A percentile compares a stretch with the other conserved stretches of the same genome.
Evolutionary conservation across 2,113 vertebrate genomes (phyloP).

Genomic region (Scatophagus argus): DNA sequence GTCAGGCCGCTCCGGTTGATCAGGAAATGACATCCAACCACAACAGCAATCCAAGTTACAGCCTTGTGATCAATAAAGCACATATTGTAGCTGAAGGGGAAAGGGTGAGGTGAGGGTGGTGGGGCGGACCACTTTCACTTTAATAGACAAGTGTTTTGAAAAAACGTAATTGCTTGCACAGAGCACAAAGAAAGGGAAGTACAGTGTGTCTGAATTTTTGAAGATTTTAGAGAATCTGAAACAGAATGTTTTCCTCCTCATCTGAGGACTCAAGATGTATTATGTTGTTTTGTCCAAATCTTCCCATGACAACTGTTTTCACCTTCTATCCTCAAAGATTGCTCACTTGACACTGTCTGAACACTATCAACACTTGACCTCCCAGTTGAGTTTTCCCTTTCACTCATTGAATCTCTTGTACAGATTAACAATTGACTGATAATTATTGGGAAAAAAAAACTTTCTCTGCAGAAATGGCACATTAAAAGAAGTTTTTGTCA

Average conservation of each 20-base stretch:
- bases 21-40: constrained; percentile 42
- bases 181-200: background rate
- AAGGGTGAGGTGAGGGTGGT: background rate
- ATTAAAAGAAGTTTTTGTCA: constrained; percentile 20
- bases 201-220: background rate
- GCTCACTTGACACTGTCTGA: constrained; percentile 3
- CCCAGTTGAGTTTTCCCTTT: background rate
- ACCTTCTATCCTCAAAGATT: constrained; percentile 26
- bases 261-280: background rate
- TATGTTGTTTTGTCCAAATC: constrained; percentile 12
- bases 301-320: background rate
- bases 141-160: constrained; percentile 38
- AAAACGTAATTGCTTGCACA: constrained; percentile 17
- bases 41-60: constrained; percentile 58
- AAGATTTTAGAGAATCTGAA: constrained; percentile 23
- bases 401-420: constrained; percentile 11
- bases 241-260: background rate
- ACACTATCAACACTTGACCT: constrained; percentile 23
- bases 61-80: constrained; percentile 65
- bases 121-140: constrained; percentile 22
- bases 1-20: constrained; percentile 29
- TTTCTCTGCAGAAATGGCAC: background rate
- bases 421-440: background rate
- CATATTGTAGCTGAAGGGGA: constrained; percentile 55
- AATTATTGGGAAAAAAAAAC: background rate